A percentile compares a stretch with the other conserved stretches of the same genome.
These are phyloP conservation scores for Pipra filicauda DNA, from an alignment of 2,113 vertebrate species.

Conservation along the genomic window DNA sequence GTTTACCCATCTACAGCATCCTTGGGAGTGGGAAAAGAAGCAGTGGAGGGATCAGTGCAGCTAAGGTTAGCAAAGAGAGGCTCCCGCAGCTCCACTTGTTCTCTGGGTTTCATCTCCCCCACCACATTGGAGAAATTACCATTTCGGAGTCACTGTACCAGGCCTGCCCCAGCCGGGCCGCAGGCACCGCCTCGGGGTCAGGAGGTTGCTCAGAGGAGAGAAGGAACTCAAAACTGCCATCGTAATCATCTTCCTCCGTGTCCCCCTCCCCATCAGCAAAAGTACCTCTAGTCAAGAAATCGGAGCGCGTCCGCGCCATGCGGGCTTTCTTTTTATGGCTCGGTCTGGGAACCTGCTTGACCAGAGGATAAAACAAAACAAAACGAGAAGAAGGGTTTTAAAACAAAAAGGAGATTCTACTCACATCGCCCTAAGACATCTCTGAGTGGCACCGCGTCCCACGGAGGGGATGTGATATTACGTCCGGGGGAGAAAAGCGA, in stretches of 20 bases:
- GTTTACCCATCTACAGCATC: slow-evolving; percentile 53
- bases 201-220: slow-evolving; percentile 82
- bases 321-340: slow-evolving; percentile 99
- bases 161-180: slow-evolving; percentile 83
- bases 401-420: slow-evolving; percentile 59
- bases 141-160: slow-evolving; percentile 99
- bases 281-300: slow-evolving; percentile 98
- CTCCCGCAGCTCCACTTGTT: slow-evolving; percentile 57
- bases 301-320: slow-evolving; percentile 98
- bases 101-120: slow-evolving; percentile 10
- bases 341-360: slow-evolving; percentile 83
- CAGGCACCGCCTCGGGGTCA: slow-evolving; percentile 81
- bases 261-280: slow-evolving; percentile 88
- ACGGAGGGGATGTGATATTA: background rate
- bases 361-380: slow-evolving; percentile 81
- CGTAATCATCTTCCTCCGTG: slow-evolving; percentile 93
- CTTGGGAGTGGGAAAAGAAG: slow-evolving; percentile 62
- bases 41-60: slow-evolving; percentile 71
- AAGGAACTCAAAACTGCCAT: slow-evolving; percentile 81
- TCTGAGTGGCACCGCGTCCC: background rate
- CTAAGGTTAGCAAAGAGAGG: slow-evolving; percentile 81
- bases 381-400: slow-evolving; percentile 67
- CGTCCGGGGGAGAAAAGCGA: background rate
- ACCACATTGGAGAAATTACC: slow-evolving; percentile 83
- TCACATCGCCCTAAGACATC: background rate